A percentile compares a stretch with the other conserved stretches of the same genome.
Evolutionary conservation across 2,797 vertebrate species (phyloP).

Genomic region (Tapirus indicus): DNA sequence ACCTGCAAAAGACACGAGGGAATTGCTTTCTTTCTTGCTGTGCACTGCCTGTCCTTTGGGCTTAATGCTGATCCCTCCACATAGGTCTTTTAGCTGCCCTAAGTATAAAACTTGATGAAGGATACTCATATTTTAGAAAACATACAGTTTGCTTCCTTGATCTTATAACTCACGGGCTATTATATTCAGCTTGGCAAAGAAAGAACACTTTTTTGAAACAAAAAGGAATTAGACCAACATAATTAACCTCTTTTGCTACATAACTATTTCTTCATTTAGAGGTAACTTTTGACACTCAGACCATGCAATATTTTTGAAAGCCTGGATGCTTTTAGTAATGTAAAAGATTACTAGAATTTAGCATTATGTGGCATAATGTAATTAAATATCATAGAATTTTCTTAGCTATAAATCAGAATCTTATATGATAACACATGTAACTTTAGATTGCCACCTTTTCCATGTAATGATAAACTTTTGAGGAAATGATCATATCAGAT

Average conservation of each 20-base stretch:
- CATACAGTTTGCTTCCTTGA: slow-evolving; percentile 92
- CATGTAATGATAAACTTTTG: slow-evolving; percentile 43
- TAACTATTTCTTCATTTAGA: slow-evolving; percentile 81
- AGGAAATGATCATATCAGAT: slow-evolving; percentile 33
- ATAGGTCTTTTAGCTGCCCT: slow-evolving; percentile 93
- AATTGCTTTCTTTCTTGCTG: slow-evolving; percentile 94
- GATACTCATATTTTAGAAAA: slow-evolving; percentile 92
- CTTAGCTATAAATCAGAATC: background rate
- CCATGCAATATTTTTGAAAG: background rate
- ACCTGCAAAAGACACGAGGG: slow-evolving; percentile 95
- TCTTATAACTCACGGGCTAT: slow-evolving; percentile 91
- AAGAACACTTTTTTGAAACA: slow-evolving; percentile 84
- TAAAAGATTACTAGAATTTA: slow-evolving; percentile 36
- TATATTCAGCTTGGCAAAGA: slow-evolving; percentile 89
- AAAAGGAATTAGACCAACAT: slow-evolving; percentile 84
- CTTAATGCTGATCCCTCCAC: slow-evolving; percentile 96
- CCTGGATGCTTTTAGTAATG: slow-evolving; percentile 19
- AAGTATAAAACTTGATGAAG: slow-evolving; percentile 94
- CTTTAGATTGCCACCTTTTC: slow-evolving; percentile 8
- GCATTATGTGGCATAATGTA: background rate
- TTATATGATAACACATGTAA: background rate
- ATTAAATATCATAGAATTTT: slow-evolving; percentile 58
- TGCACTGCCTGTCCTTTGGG: slow-evolving; percentile 93
- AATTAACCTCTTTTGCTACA: slow-evolving; percentile 86
- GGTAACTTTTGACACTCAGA: slow-evolving; percentile 73